Conservation (phyloP, 2,888 invertebrate species). For the Ophion obscuratus region DNA sequence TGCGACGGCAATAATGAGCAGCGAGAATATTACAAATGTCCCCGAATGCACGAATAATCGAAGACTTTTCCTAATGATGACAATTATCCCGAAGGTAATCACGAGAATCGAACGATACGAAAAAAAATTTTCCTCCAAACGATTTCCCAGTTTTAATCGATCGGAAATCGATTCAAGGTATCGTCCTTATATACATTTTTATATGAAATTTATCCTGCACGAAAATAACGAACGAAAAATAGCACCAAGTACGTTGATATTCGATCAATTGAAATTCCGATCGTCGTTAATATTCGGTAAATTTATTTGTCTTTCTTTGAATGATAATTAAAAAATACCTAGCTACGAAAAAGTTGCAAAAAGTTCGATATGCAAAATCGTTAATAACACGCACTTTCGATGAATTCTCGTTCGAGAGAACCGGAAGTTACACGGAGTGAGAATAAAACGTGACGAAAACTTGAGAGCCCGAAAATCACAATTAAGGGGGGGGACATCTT, state of each 20-base stretch:
- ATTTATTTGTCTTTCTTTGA: no score
- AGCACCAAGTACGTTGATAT: neutral
- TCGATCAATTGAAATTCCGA: constrained; percentile 1
- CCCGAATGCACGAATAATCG: neutral
- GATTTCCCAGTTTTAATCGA: neutral
- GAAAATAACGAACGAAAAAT: neutral
- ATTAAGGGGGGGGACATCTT: constrained; percentile 2
- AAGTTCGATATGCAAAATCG: no score
- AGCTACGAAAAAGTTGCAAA: no score
- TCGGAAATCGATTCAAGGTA: constrained; percentile 15
- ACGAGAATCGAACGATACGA: constrained; percentile 10
- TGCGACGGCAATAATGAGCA: constrained; percentile 25
- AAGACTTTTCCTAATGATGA: constrained; percentile 9
- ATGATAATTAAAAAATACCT: no score
- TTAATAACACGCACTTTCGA: neutral
- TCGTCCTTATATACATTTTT: no score
- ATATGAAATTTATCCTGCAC: neutral
- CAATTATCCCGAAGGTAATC: constrained; percentile 28
- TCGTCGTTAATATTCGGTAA: constrained; percentile 3
- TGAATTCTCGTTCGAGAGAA: constrained; percentile 17
- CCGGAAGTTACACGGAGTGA: constrained; percentile 43
- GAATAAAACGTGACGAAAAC: constrained; percentile 50
- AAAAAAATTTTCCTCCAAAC: constrained; percentile 16
- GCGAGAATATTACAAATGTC: neutral
- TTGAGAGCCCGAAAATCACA: constrained; percentile 59